Conservation (phyloP, 2,113 vertebrate genomes). For the Spea bombifrons region DNA sequence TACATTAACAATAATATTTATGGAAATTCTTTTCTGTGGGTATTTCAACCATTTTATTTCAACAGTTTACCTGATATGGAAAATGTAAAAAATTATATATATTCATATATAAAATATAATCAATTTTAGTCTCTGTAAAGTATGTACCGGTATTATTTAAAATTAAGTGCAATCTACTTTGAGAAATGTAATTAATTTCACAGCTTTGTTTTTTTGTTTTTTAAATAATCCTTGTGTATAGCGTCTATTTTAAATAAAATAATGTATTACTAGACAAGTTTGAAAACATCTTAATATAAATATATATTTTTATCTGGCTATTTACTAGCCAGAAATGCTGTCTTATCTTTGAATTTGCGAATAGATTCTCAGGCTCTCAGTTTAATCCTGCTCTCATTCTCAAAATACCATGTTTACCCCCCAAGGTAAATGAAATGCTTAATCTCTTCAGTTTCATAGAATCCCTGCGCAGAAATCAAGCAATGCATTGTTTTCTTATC, state of each 20-base stretch:
- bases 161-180: too few relatives aligned
- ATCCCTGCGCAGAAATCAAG: slow-evolving; percentile 39
- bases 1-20: neutral
- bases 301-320: neutral
- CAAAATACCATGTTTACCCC: slow-evolving; percentile 46
- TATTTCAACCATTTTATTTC: neutral
- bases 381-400: slow-evolving; percentile 36
- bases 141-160: too few relatives aligned
- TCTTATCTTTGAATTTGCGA: slow-evolving; percentile 20
- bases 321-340: neutral
- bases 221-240: too few relatives aligned
- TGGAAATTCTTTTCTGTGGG: neutral
- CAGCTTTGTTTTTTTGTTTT: too few relatives aligned
- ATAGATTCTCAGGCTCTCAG: slow-evolving; percentile 16
- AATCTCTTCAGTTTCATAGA: slow-evolving; percentile 42
- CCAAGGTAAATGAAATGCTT: slow-evolving; percentile 45
- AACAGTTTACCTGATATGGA: neutral
- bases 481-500: slow-evolving; percentile 44
- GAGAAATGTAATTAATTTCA: too few relatives aligned
- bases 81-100: neutral
- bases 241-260: too few relatives aligned
- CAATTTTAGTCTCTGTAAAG: too few relatives aligned
- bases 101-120: too few relatives aligned
- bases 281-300: slow-evolving; percentile 2
- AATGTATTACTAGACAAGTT: neutral